Base-by-base conservation (phyloP, 2,113 vertebrate genomes). In the Oncorhynchus nerka region DNA sequence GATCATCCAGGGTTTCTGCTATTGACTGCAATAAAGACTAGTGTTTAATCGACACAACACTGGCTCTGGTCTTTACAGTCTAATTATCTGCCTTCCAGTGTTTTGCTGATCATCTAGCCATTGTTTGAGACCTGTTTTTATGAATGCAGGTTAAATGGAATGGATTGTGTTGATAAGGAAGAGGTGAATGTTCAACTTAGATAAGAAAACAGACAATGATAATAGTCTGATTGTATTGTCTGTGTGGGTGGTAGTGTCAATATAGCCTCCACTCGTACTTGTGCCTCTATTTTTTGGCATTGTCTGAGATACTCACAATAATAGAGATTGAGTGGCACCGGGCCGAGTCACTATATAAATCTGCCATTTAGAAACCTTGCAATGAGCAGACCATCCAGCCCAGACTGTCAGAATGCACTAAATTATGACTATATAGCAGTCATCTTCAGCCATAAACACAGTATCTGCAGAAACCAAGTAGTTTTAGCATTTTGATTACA, bases 181-280 rank as follows among this genome's bases (percentile, higher is more conserved):
- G 84, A 90, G 88, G 87, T 85, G 89, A 91, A 89, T 92, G 90
- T 89, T 91, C 78, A 84, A 81, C 88, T 87, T 77, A 84, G 89
- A 90, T 92, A 88, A 81, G 75, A 15, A 79, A 82, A 83, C 39
- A 71, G 24, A 83, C 86, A 85, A 85, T 79, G 5, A 55, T 55
- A 19, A 62, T 22, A 24, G n/a, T 16, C 2, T 62, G 59, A 16
- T 8, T 22, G 59, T 9, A 22, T 22, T 8, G 59, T 62, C 59
- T 22, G 7, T 62, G 9, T n/a, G 59, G 59, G 59, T 20, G 20
- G 59, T 22, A 22, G n/a, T n/a, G 59, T n/a, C 13, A 62, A 7
- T 66, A 12, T 7, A 20, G 26, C 28, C 26, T 32, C 30, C 64
- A 20, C 26, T 39, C 67, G 79, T 83, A 75, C 83, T 68, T 22